These are phyloP conservation scores for Botia kubotai DNA, from an alignment of 2,797 vertebrate species.

Conservation along the genomic window DNA sequence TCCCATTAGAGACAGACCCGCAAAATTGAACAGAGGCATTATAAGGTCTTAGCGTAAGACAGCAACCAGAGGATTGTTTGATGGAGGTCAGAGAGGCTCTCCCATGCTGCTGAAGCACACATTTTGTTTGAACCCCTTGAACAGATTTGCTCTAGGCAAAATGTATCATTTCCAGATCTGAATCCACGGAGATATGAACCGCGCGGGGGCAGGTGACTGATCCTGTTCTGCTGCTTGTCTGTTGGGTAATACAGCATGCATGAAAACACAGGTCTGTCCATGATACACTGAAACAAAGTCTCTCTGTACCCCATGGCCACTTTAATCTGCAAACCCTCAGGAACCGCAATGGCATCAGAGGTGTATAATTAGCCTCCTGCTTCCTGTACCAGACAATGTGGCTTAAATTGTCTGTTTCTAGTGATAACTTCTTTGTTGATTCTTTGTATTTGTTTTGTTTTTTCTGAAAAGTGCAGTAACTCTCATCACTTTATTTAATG, in stretches of 20 bases:
- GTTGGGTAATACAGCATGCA: constrained; percentile 85
- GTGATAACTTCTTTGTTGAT: constrained; percentile 34
- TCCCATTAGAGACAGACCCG: constrained; percentile 82
- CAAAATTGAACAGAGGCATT: constrained; percentile 78
- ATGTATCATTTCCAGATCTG: constrained; percentile 83
- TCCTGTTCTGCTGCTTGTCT: constrained; percentile 76
- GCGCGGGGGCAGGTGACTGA: constrained; percentile 79
- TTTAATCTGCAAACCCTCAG: constrained; percentile 68
- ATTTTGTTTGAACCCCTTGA: constrained; percentile 72
- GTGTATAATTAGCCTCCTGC: constrained; percentile 83
- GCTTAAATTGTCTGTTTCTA: constrained; percentile 29
- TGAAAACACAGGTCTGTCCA: constrained; percentile 76
- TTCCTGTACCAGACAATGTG: constrained; percentile 73
- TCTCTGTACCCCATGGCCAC: constrained; percentile 69
- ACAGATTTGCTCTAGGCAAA: constrained; percentile 81
- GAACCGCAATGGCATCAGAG: constrained; percentile 71
- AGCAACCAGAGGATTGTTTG: constrained; percentile 76
- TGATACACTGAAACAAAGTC: constrained; percentile 65
- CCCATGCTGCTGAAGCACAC: constrained; percentile 65
- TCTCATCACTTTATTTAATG: neutral
- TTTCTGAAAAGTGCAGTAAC: neutral
- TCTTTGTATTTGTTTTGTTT: constrained; percentile 5
- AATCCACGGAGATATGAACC: constrained; percentile 73
- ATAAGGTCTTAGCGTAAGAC: constrained; percentile 70
- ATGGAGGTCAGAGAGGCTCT: constrained; percentile 82